Evolutionary conservation across 2,888 invertebrate species (phyloP).

Genomic region (Synergus itoensis): DNA sequence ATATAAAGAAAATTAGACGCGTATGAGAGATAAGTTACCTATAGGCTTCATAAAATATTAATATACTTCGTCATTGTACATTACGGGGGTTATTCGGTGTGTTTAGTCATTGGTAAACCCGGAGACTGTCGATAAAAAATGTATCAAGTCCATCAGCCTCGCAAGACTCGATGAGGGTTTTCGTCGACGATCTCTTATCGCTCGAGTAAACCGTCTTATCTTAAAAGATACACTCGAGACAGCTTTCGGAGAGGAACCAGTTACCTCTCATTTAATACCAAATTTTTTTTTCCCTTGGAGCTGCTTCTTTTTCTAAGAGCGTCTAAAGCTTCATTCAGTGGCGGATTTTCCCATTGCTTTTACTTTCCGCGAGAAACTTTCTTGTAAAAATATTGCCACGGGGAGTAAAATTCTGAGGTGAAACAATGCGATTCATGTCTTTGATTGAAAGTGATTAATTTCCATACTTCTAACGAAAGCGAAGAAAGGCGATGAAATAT

Average conservation of each 20-base stretch:
- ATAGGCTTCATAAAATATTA: constrained; percentile 67
- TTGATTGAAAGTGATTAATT: not conserved
- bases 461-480: not conserved
- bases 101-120: constrained; percentile 57
- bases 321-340: not conserved
- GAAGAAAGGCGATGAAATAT: not conserved
- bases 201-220: constrained; percentile 54
- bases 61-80: constrained; percentile 68
- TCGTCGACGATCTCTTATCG: constrained; percentile 50
- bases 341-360: constrained; percentile 2
- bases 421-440: not conserved
- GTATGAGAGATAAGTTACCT: constrained; percentile 50
- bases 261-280: constrained; percentile 44
- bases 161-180: not conserved
- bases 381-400: not conserved
- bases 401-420: not conserved
- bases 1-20: constrained; percentile 43
- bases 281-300: constrained; percentile 15
- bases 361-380: constrained; percentile 19
- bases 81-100: constrained; percentile 53
- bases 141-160: constrained; percentile 54
- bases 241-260: constrained; percentile 6
- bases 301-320: not conserved
- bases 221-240: constrained; percentile 41
- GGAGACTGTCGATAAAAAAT: constrained; percentile 62